phyloP scores from a whole-genome alignment of 2,888 invertebrate species.

The Drosophila mulleri region DNA sequence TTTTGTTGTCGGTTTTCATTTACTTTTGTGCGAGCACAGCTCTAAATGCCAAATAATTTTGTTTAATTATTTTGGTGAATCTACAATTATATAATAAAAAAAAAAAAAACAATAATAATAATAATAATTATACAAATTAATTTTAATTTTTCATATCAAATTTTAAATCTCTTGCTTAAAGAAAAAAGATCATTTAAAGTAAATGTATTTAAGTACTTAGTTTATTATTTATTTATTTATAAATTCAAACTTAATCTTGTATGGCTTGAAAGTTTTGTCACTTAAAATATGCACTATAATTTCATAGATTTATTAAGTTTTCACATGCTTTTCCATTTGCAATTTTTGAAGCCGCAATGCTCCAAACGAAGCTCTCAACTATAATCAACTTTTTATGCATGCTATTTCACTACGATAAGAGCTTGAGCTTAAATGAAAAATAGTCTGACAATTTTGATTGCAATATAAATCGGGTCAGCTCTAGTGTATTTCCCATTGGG shows the following conservation, averaged over 20 bases:
- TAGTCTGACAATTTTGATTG: not conserved
- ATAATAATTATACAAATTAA: too few species aligned
- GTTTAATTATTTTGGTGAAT: too few species aligned
- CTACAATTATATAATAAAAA: too few species aligned
- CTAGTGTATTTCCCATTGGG: constrained; percentile 44
- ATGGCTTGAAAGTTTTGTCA: not conserved
- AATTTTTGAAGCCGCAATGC: not conserved
- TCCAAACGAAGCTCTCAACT: not conserved
- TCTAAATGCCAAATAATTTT: too few species aligned
- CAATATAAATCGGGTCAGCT: constrained; percentile 35
- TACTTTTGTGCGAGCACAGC: not conserved
- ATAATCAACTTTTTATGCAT: not conserved
- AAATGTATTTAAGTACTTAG: not conserved
- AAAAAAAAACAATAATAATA: too few species aligned
- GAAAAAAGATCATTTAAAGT: too few species aligned
- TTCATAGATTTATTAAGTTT: not conserved
- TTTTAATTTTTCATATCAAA: too few species aligned
- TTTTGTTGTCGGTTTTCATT: not conserved
- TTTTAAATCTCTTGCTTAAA: too few species aligned
- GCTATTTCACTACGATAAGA: not conserved
- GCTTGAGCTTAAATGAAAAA: not conserved
- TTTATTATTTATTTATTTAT: not conserved
- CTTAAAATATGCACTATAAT: not conserved
- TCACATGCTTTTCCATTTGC: not conserved
- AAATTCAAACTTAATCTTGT: not conserved